Percentiles rank a stretch among this genome's conserved stretches.
Conservation (phyloP, 2,888 invertebrate species). For the Macaria liturata region DNA sequence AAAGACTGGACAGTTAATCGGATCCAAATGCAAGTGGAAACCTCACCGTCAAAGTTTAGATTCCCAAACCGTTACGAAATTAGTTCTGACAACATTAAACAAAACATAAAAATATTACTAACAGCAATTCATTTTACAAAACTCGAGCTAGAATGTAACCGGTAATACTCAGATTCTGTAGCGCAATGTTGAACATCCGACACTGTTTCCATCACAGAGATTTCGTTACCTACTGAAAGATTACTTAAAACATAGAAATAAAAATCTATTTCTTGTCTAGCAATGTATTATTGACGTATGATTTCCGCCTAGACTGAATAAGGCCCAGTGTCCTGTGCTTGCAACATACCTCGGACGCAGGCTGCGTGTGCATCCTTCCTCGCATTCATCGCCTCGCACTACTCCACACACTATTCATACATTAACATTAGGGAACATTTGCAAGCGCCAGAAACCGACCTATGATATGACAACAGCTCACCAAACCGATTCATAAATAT, state of each 20-base stretch:
- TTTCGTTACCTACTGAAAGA: slow-evolving; percentile 72
- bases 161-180: slow-evolving; percentile 78
- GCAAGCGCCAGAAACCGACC: slow-evolving; percentile 63
- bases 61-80: slow-evolving; percentile 74
- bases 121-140: slow-evolving; percentile 73
- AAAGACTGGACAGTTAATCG: slow-evolving; percentile 75
- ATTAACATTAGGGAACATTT: slow-evolving; percentile 59
- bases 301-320: slow-evolving; percentile 66
- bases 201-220: slow-evolving; percentile 79
- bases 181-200: slow-evolving; percentile 68
- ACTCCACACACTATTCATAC: slow-evolving; percentile 62
- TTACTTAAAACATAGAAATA: slow-evolving; percentile 72
- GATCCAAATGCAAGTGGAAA: slow-evolving; percentile 73
- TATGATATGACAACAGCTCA: slow-evolving; percentile 53
- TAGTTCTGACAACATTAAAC: slow-evolving; percentile 80
- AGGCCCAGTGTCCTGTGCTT: slow-evolving; percentile 68
- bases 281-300: slow-evolving; percentile 72
- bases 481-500: slow-evolving; percentile 24
- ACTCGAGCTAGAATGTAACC: slow-evolving; percentile 71
- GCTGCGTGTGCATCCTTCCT: slow-evolving; percentile 48
- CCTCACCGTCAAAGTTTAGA: slow-evolving; percentile 56
- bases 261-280: slow-evolving; percentile 68
- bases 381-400: slow-evolving; percentile 77
- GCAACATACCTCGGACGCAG: slow-evolving; percentile 61
- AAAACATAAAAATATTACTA: slow-evolving; percentile 78